Base-by-base conservation (phyloP, 2,797 vertebrate species). In the Anableps anableps region DNA sequence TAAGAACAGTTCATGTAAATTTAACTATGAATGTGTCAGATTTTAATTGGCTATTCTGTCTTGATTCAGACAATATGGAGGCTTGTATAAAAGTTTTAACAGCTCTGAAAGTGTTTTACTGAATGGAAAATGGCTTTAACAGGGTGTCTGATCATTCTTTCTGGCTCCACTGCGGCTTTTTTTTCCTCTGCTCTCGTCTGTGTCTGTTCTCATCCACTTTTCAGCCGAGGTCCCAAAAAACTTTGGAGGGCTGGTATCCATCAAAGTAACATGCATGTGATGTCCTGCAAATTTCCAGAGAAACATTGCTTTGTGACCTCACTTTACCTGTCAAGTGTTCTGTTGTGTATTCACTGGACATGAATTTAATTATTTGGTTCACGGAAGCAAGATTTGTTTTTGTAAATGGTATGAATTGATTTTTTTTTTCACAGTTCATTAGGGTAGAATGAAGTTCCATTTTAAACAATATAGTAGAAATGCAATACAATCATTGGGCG, bases 31-130 rank as follows among this genome's bases (percentile, higher is more conserved):
- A 73, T 73, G 29, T 36, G 47, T 51, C 29, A 10, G 29, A 26
- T 73, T 73, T 72, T 50, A 68, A 68, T 68, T 68, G 64, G 64
- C 36, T 26, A 13, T 21, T 68, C 21, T 10, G 36, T 68, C 64
- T 41, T 68, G 64, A 41, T 68, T 68, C 21, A 68, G 41, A 68
- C 64, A 68, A 68, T 81, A 86, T 75, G 26, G 36, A n/a, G 21
- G 53, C 5, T 43, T 51, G 50, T 55, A n/a, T 23, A 38, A 75
- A 9, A n/a, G 31, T 8, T 60, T 60, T 45, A 75, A 60, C 43
- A 58, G 55, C n/a, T 75, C 73, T 43, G 51, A 45, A 43, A 60
- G 74, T 26, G 48, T 74, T 74, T 74, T 55, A 55, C 36, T 74
- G 50, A 55, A 38, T 55, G 50, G 73, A 55, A 74, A 74, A 55